Evolutionary conservation across 2,797 vertebrate genomes (phyloP).

Genomic region (Cheirogaleus major): DNA sequence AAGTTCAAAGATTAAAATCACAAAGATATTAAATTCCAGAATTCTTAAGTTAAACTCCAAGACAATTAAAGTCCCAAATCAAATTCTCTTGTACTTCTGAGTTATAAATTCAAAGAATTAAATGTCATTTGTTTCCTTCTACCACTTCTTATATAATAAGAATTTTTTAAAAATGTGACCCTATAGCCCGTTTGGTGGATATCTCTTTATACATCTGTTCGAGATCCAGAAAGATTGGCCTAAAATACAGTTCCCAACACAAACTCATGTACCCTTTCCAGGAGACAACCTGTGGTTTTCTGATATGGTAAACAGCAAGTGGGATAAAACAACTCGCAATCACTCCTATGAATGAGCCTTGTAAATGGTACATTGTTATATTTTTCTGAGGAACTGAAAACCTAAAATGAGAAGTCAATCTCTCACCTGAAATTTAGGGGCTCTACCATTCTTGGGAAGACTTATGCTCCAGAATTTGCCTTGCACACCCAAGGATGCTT

Average conservation of each 20-base stretch:
- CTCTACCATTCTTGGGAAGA: background rate
- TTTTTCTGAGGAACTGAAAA: background rate
- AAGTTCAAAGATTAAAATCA: conserved; percentile 52
- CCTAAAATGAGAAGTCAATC: background rate
- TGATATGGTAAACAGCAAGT: background rate
- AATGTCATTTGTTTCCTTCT: background rate
- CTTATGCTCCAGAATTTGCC: background rate
- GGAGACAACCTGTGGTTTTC: background rate
- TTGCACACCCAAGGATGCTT: background rate
- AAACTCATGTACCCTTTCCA: background rate
- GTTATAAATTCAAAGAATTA: background rate
- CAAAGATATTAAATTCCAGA: conserved; percentile 48
- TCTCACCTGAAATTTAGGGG: background rate
- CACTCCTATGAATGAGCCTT: background rate
- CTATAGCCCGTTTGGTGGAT: background rate
- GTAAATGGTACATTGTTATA: background rate
- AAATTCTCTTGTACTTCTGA: background rate
- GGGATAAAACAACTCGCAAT: background rate
- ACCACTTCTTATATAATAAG: background rate
- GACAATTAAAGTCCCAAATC: conserved; percentile 7
- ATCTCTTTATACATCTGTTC: background rate
- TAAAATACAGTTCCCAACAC: background rate
- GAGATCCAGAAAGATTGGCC: background rate
- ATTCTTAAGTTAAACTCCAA: background rate
- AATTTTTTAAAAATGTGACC: background rate